Evolutionary conservation across 2,888 invertebrate species (phyloP).

Genomic region (Amphimallon solstitiale): DNA sequence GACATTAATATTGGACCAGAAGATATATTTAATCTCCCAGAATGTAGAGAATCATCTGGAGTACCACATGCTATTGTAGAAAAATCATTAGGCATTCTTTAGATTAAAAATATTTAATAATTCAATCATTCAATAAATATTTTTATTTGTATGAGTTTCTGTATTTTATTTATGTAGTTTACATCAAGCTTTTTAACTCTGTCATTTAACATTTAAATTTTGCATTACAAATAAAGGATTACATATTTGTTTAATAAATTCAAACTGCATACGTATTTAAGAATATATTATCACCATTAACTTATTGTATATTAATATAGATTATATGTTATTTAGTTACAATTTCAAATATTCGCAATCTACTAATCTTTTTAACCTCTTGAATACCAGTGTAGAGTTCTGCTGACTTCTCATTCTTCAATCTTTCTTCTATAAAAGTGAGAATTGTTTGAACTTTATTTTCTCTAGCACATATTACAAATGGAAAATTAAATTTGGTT

Average conservation of each 20-base stretch:
- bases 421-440: slow-evolving; percentile 66
- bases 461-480: slow-evolving; percentile 74
- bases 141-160: slow-evolving; percentile 18
- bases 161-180: too few species aligned
- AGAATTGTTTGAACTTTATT: slow-evolving; percentile 71
- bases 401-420: slow-evolving; percentile 65
- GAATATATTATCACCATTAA: too few species aligned
- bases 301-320: background rate
- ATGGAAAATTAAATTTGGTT: slow-evolving; percentile 74
- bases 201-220: too few species aligned
- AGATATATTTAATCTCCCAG: slow-evolving; percentile 78
- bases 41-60: slow-evolving; percentile 78
- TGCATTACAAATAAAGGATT: too few species aligned
- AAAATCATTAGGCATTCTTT: slow-evolving; percentile 71
- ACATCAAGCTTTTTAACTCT: too few species aligned
- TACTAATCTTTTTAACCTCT: slow-evolving; percentile 77
- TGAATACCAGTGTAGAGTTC: slow-evolving; percentile 70
- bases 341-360: slow-evolving; percentile 64
- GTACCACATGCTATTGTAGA: slow-evolving; percentile 88
- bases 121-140: slow-evolving; percentile 30
- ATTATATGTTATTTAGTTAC: slow-evolving; percentile 47
- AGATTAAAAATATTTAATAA: slow-evolving; percentile 20
- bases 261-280: too few species aligned
- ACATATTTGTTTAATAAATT: too few species aligned
- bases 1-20: slow-evolving; percentile 82